These are phyloP conservation scores for Felis chaus DNA, from an alignment of 2,113 vertebrate species.

Conservation along the genomic window DNA sequence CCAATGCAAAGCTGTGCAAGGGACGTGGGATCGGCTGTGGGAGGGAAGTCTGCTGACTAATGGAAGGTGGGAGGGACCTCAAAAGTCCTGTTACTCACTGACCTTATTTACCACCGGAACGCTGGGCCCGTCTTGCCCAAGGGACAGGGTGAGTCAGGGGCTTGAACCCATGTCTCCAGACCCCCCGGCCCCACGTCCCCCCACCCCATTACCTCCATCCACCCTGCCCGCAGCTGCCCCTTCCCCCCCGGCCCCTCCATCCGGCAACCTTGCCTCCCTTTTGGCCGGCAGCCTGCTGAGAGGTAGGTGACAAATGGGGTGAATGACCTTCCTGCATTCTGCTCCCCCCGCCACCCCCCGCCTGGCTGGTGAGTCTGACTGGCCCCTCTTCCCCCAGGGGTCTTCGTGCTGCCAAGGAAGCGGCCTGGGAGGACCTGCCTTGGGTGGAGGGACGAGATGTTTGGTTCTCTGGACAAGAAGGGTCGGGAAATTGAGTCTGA, in stretches of 20 bases:
- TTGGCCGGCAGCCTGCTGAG: neutral
- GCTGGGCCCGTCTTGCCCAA: neutral
- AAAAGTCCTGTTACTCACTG: neutral
- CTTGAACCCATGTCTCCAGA: neutral
- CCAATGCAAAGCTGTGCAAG: neutral
- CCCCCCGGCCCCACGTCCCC: neutral
- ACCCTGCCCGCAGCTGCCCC: neutral
- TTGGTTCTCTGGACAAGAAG: slow-evolving; percentile 59
- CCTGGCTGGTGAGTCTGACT: neutral
- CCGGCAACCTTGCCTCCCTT: neutral
- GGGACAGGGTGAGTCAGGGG: neutral
- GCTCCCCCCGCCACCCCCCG: neutral
- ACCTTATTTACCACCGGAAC: neutral
- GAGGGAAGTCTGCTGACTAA: slow-evolving; percentile 27
- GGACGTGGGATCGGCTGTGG: neutral
- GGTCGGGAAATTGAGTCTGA: slow-evolving; percentile 77
- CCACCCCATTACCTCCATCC: fast-evolving
- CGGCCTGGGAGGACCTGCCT: slow-evolving; percentile 58
- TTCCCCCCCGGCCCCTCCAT: neutral
- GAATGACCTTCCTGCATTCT: neutral
- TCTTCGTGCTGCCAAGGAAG: slow-evolving; percentile 45
- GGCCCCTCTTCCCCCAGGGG: neutral
- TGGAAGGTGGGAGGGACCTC: neutral
- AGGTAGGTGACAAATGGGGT: neutral
- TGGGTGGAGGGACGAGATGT: slow-evolving; percentile 52